These are phyloP conservation scores for Clamator glandarius DNA, from an alignment of 2,797 vertebrate species.

Conservation along the genomic window DNA sequence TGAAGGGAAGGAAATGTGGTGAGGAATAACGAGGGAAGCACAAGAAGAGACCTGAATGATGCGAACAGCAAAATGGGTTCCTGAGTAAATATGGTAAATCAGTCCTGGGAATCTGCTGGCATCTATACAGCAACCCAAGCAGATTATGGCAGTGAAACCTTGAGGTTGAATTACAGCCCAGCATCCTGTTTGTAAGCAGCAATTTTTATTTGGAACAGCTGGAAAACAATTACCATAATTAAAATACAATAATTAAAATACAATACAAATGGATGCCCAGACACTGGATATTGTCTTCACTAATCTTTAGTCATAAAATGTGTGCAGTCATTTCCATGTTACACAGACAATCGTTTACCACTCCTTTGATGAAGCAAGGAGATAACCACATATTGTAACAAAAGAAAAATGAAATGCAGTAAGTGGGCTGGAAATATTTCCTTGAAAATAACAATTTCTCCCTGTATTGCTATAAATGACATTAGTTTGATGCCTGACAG, in stretches of 20 bases:
- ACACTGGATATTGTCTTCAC: constrained; percentile 10
- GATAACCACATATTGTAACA: neutral
- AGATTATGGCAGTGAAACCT: constrained; percentile 6
- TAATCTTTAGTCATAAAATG: constrained; percentile 40
- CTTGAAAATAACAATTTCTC: constrained; percentile 49
- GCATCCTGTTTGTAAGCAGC: neutral
- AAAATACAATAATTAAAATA: constrained; percentile 33
- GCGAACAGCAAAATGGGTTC: neutral
- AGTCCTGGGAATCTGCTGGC: neutral
- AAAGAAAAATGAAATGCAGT: constrained; percentile 5
- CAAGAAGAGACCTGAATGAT: neutral
- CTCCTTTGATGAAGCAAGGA: constrained; percentile 24
- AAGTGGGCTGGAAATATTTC: neutral
- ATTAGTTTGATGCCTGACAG: constrained; percentile 2
- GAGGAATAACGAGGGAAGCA: neutral
- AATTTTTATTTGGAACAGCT: constrained; percentile 41
- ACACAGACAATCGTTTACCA: neutral
- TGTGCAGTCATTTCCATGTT: neutral
- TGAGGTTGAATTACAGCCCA: constrained; percentile 38
- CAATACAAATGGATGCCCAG: neutral
- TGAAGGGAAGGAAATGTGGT: neutral
- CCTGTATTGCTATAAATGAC: neutral
- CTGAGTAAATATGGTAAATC: constrained; percentile 20
- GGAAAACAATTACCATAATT: constrained; percentile 52
- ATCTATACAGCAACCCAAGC: neutral